Evolutionary conservation across 1,140 invertebrate species (phyloP), one percentile per base, ranked within the genome.

Genomic region (Calliphora vicina): DNA sequence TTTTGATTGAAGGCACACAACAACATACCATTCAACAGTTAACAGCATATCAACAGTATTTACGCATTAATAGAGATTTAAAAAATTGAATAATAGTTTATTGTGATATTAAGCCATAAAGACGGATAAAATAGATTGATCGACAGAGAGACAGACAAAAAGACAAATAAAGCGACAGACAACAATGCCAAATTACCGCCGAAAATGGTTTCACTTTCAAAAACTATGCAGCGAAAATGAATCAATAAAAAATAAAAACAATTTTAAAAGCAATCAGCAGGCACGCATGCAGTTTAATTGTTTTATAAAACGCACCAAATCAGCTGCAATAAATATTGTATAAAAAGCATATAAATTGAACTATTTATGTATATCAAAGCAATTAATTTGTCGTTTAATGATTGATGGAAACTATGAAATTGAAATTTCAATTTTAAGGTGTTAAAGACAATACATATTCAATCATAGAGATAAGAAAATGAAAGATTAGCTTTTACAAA

Each of bases 41-140:
- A 25, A 67, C 8, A 67, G 25, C 1, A 67, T 67, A 67, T 67
- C 61, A 67, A 67, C 61, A 67, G 20, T n/a, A 67, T 67, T 67
- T 67, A 67, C 23, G 61, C 61, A 67, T 67, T 67, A 67, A 67
- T 67, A 23, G 61, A 67, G 61, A 67, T 67, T 67, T 67, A 23
- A 67, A 50, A 67, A 67, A 20, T n/a, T 67, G 17, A 23, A 67
- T 67, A 67, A 67, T 67, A 6, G 1, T 67, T 67, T 67, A 67
- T 67, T 57, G n/a, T 57, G 20, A 23, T 67, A 67, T 23, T 67
- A 50, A 25, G 61, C 61, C n/a, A 23, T 5, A 67, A 67, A 10
- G n/a, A 23, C 9, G 20, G n/a, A 67, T 67, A 67, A 67, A 67
- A 67, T n/a, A 20, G 23, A 67, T 67, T 67, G n/a, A 67, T 67